Evolutionary conservation across 1,140 invertebrate genomes (phyloP).

Genomic region (Caenorhabditis inopinata): DNA sequence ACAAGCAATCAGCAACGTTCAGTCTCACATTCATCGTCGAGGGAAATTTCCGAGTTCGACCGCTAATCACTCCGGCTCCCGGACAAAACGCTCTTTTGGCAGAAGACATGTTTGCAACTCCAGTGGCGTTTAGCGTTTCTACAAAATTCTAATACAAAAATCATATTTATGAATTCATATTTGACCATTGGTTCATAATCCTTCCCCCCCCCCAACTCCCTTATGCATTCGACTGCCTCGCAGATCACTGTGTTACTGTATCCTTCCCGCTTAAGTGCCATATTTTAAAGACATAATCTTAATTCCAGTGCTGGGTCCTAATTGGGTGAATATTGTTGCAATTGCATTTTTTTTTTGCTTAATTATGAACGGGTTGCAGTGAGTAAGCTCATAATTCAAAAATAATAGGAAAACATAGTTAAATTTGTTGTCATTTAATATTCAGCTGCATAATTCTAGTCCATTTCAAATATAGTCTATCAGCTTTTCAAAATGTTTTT

Average conservation of each 20-base stretch:
- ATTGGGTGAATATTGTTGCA: slow-evolving; percentile 8
- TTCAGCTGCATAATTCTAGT: neutral
- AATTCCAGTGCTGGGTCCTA: neutral
- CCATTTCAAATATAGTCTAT: neutral
- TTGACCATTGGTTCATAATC: too few species aligned
- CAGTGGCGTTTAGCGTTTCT: slow-evolving; percentile 30
- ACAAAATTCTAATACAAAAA: neutral
- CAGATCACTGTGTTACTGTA: neutral
- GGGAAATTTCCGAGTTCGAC: slow-evolving; percentile 55
- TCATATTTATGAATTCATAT: neutral
- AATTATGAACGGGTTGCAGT: neutral
- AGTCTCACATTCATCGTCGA: slow-evolving; percentile 43
- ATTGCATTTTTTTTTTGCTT: slow-evolving; percentile 14
- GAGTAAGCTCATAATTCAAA: too few species aligned
- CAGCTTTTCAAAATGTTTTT: neutral
- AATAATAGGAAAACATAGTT: too few species aligned
- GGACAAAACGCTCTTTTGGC: neutral
- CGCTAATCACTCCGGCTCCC: slow-evolving; percentile 13
- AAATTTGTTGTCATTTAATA: too few species aligned
- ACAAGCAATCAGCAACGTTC: slow-evolving; percentile 59
- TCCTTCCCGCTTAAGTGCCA: neutral
- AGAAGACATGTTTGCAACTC: slow-evolving; percentile 22
- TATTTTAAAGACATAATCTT: slow-evolving; percentile 2
- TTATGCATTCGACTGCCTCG: neutral
- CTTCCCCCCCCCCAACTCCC: neutral